Conservation (phyloP, 2,888 invertebrate genomes). For the Patella ulyssiponensis region DNA sequence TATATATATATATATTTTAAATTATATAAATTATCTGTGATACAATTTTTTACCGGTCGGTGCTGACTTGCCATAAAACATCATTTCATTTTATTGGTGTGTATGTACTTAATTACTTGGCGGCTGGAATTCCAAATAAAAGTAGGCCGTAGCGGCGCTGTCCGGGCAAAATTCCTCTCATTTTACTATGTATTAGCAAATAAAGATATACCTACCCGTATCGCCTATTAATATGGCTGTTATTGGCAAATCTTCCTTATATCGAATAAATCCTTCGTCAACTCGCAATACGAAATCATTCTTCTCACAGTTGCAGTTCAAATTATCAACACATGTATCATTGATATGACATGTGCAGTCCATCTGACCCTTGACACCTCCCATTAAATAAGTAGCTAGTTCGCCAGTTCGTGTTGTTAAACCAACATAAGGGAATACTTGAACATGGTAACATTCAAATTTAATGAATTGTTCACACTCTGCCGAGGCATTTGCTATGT, state of each 20-base stretch:
- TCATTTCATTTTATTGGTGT: no score
- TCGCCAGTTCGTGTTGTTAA: neutral
- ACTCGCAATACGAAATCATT: neutral
- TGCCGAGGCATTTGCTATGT: neutral
- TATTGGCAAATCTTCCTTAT: conserved; percentile 2
- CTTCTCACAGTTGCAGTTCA: neutral
- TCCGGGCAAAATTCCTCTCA: no score
- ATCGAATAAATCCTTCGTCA: neutral
- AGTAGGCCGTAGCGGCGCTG: no score
- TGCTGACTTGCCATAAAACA: no score
- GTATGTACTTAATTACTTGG: no score
- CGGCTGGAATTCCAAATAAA: no score
- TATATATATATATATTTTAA: no score
- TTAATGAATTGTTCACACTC: neutral
- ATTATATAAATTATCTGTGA: no score
- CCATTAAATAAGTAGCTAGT: neutral
- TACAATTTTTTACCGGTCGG: no score
- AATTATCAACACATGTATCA: neutral
- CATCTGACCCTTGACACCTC: neutral
- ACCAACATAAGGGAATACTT: neutral
- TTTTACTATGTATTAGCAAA: no score
- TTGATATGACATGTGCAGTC: neutral
- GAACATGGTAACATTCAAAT: neutral
- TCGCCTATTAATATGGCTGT: neutral
- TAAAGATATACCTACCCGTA: neutral